These are phyloP conservation scores for Glossophaga mutica DNA, from an alignment of 2,797 vertebrate genomes.

Conservation along the genomic window DNA sequence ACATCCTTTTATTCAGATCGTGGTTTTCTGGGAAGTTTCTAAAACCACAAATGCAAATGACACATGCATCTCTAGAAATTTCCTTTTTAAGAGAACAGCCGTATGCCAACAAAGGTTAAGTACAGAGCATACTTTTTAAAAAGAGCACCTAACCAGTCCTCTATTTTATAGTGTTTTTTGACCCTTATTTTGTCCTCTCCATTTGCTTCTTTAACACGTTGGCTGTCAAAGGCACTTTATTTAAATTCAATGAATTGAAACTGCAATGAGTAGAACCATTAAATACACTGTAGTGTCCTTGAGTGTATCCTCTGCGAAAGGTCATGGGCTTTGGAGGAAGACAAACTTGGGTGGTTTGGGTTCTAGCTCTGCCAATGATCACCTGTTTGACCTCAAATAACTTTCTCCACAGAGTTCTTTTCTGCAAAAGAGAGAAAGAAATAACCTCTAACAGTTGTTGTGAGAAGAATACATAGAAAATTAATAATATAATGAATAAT, in stretches of 20 bases:
- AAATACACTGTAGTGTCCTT: constrained; percentile 19
- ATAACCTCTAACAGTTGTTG: background rate
- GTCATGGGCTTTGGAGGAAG: background rate
- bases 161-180: constrained; percentile 19
- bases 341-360: background rate
- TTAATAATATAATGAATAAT: background rate
- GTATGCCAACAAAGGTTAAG: constrained; percentile 32
- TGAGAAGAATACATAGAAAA: background rate
- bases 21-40: constrained; percentile 51
- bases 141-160: background rate
- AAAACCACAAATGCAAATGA: constrained; percentile 53
- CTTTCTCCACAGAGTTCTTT: background rate
- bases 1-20: constrained; percentile 39
- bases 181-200: constrained; percentile 15
- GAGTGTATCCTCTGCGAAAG: constrained; percentile 22
- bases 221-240: constrained; percentile 26
- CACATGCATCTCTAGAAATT: constrained; percentile 46
- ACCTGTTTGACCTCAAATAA: background rate
- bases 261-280: constrained; percentile 28
- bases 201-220: constrained; percentile 10
- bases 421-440: constrained; percentile 25
- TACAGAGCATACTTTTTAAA: background rate
- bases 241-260: constrained; percentile 35
- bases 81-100: constrained; percentile 21
- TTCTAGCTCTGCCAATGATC: background rate